Base-by-base conservation (phyloP, 2,888 invertebrate species). In the Icerya purchasi region DNA sequence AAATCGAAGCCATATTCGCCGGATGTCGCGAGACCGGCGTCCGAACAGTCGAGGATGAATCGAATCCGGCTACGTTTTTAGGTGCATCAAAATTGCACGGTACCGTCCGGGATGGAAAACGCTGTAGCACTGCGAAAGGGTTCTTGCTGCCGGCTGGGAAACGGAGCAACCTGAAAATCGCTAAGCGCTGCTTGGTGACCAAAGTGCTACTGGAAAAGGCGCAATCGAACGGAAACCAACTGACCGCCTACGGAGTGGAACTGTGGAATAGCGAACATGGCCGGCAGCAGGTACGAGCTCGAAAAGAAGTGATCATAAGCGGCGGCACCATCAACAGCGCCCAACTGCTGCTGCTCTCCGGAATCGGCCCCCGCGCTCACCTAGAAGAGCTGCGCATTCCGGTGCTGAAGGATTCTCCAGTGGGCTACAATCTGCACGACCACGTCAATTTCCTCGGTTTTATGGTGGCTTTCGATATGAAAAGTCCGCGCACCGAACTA, bases 41-140 rank as follows among this genome's bases (percentile, higher is more conserved):
- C 19, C 67, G 76, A 1, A 90, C 91, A 68, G 76, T 84, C 0
- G 91, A 90, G 69, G 89, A 87, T 0, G 76, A 75, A 54, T 75
- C 72, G n/a, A 89, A 90, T 71, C n/a, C n/a, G n/a, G n/a, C n/a
- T n/a, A n/a, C n/a, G n/a, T n/a, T n/a, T n/a, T 81, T 82, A 0
- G 90, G 88, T 0, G 86, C 88, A 65, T 80, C 81, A 0, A 75
- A 79, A 25, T 80, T 87, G 0, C 63, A 62, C 54, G 61, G 82
- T 0, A 88, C 89, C 0, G 67, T 88, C 1, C 74, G 83, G 2
- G 76, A 88, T 61, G 90, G 90, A 0, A 50, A 62, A 19, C 75
- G 90, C 1, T 89, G 88, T 68, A 89, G 88, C 67, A 80, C 86
- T 1, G 84, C 87, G 10, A 90, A 88, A 72, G 89, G 82, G 0